Conservation (phyloP, 2,113 vertebrate species). For the Paramormyrops kingsleyae region DNA sequence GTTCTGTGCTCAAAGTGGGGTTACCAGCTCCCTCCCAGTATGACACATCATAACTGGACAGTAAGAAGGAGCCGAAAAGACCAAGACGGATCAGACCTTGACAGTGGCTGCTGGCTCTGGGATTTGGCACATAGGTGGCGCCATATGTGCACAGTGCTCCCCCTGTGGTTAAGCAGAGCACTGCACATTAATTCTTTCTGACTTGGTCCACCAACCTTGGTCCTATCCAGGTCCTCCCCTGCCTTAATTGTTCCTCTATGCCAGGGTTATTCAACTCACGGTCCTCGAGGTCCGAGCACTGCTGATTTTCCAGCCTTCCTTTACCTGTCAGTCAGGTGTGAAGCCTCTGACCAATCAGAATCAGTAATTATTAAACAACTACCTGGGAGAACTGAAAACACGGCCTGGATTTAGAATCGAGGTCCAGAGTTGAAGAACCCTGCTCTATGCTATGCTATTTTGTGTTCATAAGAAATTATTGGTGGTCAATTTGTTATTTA, state of each 20-base stretch:
- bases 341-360: too few species aligned
- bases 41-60: not conserved
- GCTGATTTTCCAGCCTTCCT: too few species aligned
- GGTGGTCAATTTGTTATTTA: not conserved
- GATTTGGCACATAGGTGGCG: not conserved
- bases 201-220: not conserved
- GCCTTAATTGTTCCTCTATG: not conserved
- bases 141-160: not conserved
- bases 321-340: too few species aligned
- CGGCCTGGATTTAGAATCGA: too few species aligned
- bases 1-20: not conserved
- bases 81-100: not conserved
- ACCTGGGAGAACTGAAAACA: too few species aligned
- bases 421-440: too few species aligned
- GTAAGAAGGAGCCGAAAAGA: not conserved
- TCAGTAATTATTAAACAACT: too few species aligned
- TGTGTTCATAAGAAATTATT: not conserved
- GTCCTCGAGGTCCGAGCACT: too few species aligned
- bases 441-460: not conserved
- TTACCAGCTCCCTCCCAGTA: not conserved
- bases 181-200: not conserved
- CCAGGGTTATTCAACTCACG: too few species aligned
- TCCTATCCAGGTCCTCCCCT: not conserved
- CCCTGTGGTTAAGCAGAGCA: not conserved
- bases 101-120: not conserved